A percentile compares a stretch with the other conserved stretches of the same genome.
phyloP scores from a whole-genome alignment of 2,113 vertebrate genomes.

The Hippopotamus amphibius region DNA sequence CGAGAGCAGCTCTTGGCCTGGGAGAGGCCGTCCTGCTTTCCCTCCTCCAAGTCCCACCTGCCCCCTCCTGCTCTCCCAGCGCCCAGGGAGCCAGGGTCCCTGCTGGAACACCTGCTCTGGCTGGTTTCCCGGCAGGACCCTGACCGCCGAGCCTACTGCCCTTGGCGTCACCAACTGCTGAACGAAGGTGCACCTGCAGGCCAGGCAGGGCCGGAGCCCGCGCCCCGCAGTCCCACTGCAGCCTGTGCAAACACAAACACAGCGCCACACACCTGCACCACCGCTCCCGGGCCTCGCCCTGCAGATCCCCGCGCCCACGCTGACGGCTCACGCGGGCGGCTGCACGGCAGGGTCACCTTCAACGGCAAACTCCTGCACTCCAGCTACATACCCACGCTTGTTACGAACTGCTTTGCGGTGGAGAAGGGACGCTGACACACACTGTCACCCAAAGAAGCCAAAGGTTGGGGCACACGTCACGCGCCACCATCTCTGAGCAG shows the following conservation, averaged over 20 bases:
- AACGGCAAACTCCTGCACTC: neutral
- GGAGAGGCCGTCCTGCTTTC: neutral
- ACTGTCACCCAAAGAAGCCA: rapidly evolving
- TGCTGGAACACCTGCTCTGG: rapidly evolving
- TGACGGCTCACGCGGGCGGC: rapidly evolving
- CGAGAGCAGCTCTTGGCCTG: neutral
- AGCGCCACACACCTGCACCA: rapidly evolving
- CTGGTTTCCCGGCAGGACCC: neutral
- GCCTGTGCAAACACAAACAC: too few relatives aligned
- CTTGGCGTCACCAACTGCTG: rapidly evolving
- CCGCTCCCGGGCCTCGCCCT: rapidly evolving
- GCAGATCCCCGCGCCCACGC: rapidly evolving
- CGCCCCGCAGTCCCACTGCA: too few relatives aligned
- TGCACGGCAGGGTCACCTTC: rapidly evolving
- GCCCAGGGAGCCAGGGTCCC: neutral
- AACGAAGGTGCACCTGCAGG: neutral
- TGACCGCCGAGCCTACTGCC: rapidly evolving
- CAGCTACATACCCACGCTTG: rapidly evolving
- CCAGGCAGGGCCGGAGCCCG: neutral
- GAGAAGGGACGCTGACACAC: rapidly evolving
- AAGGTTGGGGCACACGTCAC: rapidly evolving
- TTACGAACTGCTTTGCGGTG: rapidly evolving
- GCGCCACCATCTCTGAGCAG: rapidly evolving
- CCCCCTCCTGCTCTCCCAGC: neutral
- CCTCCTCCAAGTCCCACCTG: neutral